Conservation (phyloP, 2,113 vertebrate species). For the Axis porcinus region DNA sequence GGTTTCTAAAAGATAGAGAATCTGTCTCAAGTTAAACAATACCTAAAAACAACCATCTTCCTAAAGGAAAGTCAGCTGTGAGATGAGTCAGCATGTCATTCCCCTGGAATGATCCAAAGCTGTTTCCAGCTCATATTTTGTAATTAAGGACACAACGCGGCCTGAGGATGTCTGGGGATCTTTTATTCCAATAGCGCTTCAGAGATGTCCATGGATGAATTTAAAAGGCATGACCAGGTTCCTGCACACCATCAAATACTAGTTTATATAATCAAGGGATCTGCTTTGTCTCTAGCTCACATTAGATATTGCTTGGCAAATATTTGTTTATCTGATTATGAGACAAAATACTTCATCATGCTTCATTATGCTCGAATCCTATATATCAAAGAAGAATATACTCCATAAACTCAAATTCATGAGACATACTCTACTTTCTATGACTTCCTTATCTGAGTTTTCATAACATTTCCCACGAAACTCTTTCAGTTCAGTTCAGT, state of each 20-base stretch:
- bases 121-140: not conserved
- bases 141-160: not conserved
- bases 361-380: not conserved
- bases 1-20: not conserved
- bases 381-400: not conserved
- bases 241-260: not conserved
- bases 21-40: not conserved
- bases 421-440: not conserved
- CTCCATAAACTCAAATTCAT: not conserved
- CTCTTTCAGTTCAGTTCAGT: not conserved
- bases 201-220: not conserved
- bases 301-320: not conserved
- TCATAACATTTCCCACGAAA: not conserved
- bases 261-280: not conserved
- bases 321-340: not conserved
- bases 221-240: not conserved
- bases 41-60: not conserved
- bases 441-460: not conserved
- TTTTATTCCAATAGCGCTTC: not conserved
- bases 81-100: not conserved
- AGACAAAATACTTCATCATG: not conserved
- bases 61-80: not conserved
- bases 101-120: not conserved
- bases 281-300: slow-evolving; percentile 18
- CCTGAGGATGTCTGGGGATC: not conserved